Conservation (phyloP, 2,888 invertebrate species). For the Aethes cnicana region DNA sequence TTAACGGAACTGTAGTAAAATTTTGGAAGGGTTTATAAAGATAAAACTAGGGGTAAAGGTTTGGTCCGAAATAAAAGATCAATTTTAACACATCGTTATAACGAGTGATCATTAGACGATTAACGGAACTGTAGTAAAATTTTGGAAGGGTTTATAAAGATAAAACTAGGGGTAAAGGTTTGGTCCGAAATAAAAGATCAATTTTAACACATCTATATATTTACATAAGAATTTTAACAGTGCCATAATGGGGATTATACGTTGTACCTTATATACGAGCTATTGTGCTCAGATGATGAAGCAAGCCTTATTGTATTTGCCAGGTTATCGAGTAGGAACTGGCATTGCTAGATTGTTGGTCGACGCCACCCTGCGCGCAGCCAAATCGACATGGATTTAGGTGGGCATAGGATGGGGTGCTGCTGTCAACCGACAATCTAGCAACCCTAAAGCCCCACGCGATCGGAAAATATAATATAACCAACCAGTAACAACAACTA, state of each 20-base stretch:
- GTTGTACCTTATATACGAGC: conserved; percentile 59
- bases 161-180: conserved; percentile 3
- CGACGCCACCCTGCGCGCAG: conserved; percentile 70
- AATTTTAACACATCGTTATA: conserved; percentile 79
- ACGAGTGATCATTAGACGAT: no score
- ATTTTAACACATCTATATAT: conserved; percentile 81
- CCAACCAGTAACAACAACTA: conserved; percentile 48
- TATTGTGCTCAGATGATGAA: conserved; percentile 61
- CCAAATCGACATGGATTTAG: conserved; percentile 71
- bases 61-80: conserved; percentile 56
- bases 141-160: background rate
- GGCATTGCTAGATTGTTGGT: conserved; percentile 42
- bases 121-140: no score
- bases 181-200: conserved; percentile 56
- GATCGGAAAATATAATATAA: conserved; percentile 43
- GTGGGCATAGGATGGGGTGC: conserved; percentile 73
- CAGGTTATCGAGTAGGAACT: conserved; percentile 58
- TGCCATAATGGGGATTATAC: conserved; percentile 71
- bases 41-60: conserved; percentile 3
- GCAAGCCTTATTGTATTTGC: conserved; percentile 64
- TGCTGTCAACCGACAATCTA: conserved; percentile 59
- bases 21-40: background rate
- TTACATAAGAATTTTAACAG: conserved; percentile 81
- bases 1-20: no score
- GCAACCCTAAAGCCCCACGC: conserved; percentile 53